A percentile compares a stretch with the other conserved stretches of the same genome.
phyloP scores from a whole-genome alignment of 2,113 vertebrate genomes.

The Polyodon spathula region DNA sequence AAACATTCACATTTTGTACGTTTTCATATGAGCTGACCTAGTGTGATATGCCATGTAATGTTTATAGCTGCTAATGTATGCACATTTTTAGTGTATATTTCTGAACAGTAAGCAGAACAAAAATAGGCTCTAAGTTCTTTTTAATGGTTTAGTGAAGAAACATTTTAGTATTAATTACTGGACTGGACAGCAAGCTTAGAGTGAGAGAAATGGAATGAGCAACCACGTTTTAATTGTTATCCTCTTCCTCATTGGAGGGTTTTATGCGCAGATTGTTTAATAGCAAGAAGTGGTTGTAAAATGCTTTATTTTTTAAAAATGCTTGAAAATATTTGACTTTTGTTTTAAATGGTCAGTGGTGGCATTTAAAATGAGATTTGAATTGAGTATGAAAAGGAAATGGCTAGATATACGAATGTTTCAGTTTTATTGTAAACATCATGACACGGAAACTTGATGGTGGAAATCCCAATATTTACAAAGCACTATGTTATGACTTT shows the following conservation, averaged over 20 bases:
- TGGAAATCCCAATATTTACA: conserved; percentile 70
- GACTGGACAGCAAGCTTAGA: conserved; percentile 68
- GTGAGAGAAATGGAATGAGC: conserved; percentile 54
- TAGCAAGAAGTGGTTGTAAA: conserved; percentile 82
- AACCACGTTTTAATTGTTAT: conserved; percentile 63
- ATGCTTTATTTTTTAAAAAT: conserved; percentile 90
- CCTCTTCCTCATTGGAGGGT: conserved; percentile 68
- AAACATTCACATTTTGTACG: conserved; percentile 97
- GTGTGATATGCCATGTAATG: conserved; percentile 84
- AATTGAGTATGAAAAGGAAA: conserved; percentile 67
- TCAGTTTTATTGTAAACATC: conserved; percentile 81
- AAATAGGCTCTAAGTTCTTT: conserved; percentile 77
- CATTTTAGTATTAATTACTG: conserved; percentile 79
- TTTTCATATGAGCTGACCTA: conserved; percentile 97
- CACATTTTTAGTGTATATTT: conserved; percentile 96
- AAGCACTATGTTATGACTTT: conserved; percentile 29
- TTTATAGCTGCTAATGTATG: conserved; percentile 94
- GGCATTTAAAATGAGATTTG: conserved; percentile 74
- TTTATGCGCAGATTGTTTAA: conserved; percentile 85
- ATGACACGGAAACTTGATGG: conserved; percentile 91
- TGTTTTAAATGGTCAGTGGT: conserved; percentile 68
- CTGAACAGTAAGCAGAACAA: conserved; percentile 84
- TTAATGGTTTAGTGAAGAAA: conserved; percentile 79
- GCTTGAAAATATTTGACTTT: conserved; percentile 82
- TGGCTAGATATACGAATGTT: conserved; percentile 82